phyloP scores from a whole-genome alignment of 2,113 vertebrate species.

The Hypanus sabinus region DNA sequence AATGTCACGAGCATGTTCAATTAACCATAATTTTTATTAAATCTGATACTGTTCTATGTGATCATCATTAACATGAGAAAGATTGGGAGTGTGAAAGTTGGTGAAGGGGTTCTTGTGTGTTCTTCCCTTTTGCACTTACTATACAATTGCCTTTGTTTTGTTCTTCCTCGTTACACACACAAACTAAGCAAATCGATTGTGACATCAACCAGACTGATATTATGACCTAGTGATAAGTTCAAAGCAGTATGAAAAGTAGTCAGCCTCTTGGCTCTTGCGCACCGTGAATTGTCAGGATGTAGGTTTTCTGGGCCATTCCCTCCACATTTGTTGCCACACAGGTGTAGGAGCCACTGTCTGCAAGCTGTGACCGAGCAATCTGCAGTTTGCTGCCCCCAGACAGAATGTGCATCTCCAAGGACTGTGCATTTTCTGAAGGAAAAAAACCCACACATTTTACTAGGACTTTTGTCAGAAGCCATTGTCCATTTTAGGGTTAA shows the following conservation, averaged over 20 bases:
- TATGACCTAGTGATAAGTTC: background rate
- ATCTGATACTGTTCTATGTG: background rate
- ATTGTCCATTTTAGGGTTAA: background rate
- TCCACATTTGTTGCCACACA: slow-evolving; percentile 84
- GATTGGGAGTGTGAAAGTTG: background rate
- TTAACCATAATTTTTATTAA: background rate
- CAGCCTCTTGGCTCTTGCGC: background rate
- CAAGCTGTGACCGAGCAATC: slow-evolving; percentile 73
- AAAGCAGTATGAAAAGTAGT: background rate
- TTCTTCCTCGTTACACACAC: background rate
- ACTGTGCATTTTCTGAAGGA: slow-evolving; percentile 69
- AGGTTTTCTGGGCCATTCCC: slow-evolving; percentile 77
- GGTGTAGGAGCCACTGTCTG: slow-evolving; percentile 73
- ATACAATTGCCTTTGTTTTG: background rate
- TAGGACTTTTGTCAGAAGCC: background rate
- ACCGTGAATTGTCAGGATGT: slow-evolving; percentile 81
- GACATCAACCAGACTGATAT: background rate
- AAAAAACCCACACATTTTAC: slow-evolving; percentile 7
- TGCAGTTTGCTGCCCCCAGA: slow-evolving; percentile 86
- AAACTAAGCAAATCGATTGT: background rate
- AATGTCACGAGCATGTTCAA: background rate
- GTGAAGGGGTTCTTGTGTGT: background rate
- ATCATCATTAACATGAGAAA: background rate
- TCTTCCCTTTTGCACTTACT: background rate
- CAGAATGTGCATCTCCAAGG: slow-evolving; percentile 80